Conservation (phyloP, 2,113 vertebrate species). For the human region GRCh38 chr1:36699501-36700000, state of each 20-base stretch:
- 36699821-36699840: not conserved
- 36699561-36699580: not conserved
- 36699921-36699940: not conserved
- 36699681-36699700: not conserved
- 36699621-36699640: not conserved
- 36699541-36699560: not conserved
- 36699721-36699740: not conserved
- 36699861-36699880: not conserved
- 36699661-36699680: not conserved
- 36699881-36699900: not conserved
- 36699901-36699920: too few relatives aligned
- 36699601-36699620: not conserved
- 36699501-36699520: not conserved
- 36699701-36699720: not conserved
- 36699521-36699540: not conserved
- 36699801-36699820: not conserved
- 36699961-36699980: not conserved
- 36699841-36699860: not conserved
- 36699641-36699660: not conserved
- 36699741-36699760: not conserved
- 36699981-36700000: not conserved
- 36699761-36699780: not conserved
- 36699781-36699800: not conserved
- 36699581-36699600: not conserved
- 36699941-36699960: not conserved